phyloP scores from a whole-genome alignment of 2,888 invertebrate species.

The Amblyjoppa fuscipennis region DNA sequence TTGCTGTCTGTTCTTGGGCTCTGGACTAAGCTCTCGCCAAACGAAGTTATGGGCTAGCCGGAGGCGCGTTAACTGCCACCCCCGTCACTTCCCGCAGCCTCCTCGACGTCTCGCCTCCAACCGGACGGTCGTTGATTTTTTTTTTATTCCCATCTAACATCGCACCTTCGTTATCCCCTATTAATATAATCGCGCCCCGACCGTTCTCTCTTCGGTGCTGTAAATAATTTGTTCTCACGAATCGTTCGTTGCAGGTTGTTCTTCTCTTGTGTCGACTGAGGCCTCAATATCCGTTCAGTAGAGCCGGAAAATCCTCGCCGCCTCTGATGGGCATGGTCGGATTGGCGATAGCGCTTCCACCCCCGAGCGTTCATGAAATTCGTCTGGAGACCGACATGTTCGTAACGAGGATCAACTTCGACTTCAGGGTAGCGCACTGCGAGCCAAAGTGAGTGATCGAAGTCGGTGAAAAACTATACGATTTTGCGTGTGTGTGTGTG shows the following conservation, averaged over 20 bases:
- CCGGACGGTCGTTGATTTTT: slow-evolving; percentile 51
- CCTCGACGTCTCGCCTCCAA: slow-evolving; percentile 36
- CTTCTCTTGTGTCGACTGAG: slow-evolving; percentile 95
- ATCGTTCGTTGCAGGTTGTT: slow-evolving; percentile 90
- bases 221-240: slow-evolving; percentile 49
- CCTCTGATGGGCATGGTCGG: slow-evolving; percentile 97
- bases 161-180: slow-evolving; percentile 62
- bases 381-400: slow-evolving; percentile 98
- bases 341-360: slow-evolving; percentile 97
- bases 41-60: slow-evolving; percentile 72
- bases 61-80: slow-evolving; percentile 69
- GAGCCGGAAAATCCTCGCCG: slow-evolving; percentile 94
- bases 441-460: slow-evolving; percentile 93
- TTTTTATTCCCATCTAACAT: slow-evolving; percentile 24
- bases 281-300: slow-evolving; percentile 97
- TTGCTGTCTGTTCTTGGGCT: slow-evolving; percentile 66
- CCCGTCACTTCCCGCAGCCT: slow-evolving; percentile 40
- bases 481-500: too few relatives aligned
- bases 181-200: slow-evolving; percentile 55
- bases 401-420: slow-evolving; percentile 97
- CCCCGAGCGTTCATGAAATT: slow-evolving; percentile 98
- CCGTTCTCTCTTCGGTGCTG: not conserved
- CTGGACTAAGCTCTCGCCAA: slow-evolving; percentile 70
- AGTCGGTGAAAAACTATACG: not conserved
- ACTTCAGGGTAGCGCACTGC: slow-evolving; percentile 98